Percentiles rank a stretch among this genome's conserved stretches.
phyloP scores from a whole-genome alignment of 2,888 invertebrate species.

The Amorpha juglandis region DNA sequence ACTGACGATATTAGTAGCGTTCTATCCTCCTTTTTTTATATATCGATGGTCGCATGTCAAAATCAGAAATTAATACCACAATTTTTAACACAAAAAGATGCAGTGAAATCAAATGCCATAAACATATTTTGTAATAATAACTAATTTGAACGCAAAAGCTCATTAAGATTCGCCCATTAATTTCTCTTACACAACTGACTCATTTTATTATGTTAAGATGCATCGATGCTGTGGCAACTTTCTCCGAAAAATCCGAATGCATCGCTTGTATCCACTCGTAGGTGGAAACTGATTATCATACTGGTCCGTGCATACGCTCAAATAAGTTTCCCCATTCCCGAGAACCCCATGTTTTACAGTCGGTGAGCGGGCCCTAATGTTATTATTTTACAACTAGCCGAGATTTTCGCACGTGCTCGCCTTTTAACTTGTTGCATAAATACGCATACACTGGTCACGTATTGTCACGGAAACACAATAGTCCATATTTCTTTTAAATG shows the following conservation, averaged over 20 bases:
- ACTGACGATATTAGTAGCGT: no score
- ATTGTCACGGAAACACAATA: constrained; percentile 56
- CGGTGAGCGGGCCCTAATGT: constrained; percentile 9
- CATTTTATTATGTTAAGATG: constrained; percentile 10
- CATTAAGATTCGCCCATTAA: constrained; percentile 20
- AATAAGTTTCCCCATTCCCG: constrained; percentile 18
- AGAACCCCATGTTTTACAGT: constrained; percentile 2
- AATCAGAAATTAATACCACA: no score
- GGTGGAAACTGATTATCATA: constrained; percentile 27
- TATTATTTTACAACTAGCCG: constrained; percentile 24
- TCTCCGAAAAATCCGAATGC: constrained; percentile 15
- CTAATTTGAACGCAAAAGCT: constrained; percentile 12
- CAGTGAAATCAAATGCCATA: not conserved
- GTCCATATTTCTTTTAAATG: constrained; percentile 44
- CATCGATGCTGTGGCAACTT: constrained; percentile 6
- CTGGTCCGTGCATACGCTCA: constrained; percentile 4
- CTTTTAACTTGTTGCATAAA: constrained; percentile 48
- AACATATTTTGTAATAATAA: not conserved
- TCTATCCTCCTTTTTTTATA: no score
- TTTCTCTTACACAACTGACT: constrained; percentile 17
- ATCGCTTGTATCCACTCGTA: not conserved
- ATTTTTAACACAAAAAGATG: not conserved
- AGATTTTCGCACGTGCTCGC: constrained; percentile 47
- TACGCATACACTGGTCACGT: constrained; percentile 37
- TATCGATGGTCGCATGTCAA: no score